These are phyloP conservation scores for Apolygus lucorum DNA, from an alignment of 1,140 invertebrate genomes.

Conservation along the genomic window DNA sequence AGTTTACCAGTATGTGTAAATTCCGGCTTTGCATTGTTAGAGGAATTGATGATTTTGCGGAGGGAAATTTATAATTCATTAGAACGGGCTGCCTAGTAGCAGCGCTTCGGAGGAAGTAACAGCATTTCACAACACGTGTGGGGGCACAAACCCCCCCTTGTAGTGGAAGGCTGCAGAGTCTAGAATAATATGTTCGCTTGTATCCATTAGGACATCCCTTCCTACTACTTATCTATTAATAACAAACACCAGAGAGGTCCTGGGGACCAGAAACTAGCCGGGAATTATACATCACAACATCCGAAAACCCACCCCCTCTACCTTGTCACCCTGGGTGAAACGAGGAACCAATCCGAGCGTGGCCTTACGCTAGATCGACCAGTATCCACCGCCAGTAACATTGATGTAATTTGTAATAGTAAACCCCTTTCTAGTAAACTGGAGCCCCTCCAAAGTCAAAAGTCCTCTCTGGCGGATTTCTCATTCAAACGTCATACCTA, in stretches of 20 bases:
- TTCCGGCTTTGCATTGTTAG: background rate
- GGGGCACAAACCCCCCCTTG: no score
- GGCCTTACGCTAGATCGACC: background rate
- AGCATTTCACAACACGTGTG: background rate
- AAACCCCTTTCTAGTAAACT: no score
- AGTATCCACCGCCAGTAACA: background rate
- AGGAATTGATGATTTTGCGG: background rate
- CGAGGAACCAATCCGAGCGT: conserved; percentile 2
- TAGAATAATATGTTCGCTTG: background rate
- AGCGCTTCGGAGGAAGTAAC: background rate
- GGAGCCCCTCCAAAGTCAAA: background rate
- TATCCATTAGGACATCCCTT: conserved; percentile 10
- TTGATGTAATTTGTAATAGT: conserved; percentile 12
- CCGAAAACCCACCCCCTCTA: conserved; percentile 1
- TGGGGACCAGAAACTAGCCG: background rate
- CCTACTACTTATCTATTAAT: conserved; percentile 9
- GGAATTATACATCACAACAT: conserved; percentile 15
- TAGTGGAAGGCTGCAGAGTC: no score
- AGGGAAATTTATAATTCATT: background rate
- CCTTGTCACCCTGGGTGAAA: background rate
- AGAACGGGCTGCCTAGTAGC: background rate
- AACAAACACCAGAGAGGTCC: background rate
- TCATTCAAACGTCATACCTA: background rate
- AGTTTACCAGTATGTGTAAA: background rate
- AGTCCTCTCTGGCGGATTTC: background rate